Percentiles rank a stretch among this genome's conserved stretches.
phyloP scores from a whole-genome alignment of 30 jellyfish, hydroid and myxozoan genomes.

The Clytia hemisphaerica region DNA sequence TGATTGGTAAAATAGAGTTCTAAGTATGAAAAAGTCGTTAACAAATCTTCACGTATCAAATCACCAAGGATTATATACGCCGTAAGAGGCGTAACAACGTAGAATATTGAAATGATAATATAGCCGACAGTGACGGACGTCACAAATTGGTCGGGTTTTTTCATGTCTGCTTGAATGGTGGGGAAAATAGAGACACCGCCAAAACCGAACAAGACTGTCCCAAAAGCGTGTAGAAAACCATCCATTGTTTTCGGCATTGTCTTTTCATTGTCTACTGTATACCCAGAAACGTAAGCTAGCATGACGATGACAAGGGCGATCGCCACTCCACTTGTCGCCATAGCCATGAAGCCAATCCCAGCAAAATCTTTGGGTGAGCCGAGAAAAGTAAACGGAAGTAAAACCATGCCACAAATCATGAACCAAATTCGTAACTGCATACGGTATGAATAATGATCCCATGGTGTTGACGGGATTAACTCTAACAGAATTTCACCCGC shows the following conservation, averaged over 20 bases:
- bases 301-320: conserved; percentile 41
- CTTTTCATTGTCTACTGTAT: conserved; percentile 29
- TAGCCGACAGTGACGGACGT: conserved; percentile 65
- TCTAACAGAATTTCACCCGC: conserved; percentile 82
- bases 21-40: conserved; percentile 52
- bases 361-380: conserved; percentile 91
- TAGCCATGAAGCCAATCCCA: conserved; percentile 86
- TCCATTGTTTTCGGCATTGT: conserved; percentile 38
- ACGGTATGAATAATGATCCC: conserved; percentile 38
- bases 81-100: conserved; percentile 48
- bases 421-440: conserved; percentile 78
- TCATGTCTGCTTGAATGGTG: conserved; percentile 84
- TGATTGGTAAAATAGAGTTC: conserved; percentile 33
- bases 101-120: conserved; percentile 45
- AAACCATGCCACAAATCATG: conserved; percentile 48
- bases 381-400: conserved; percentile 73
- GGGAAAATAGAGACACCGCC: conserved; percentile 90
- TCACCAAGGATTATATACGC: conserved; percentile 79
- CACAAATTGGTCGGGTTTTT: conserved; percentile 64
- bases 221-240: conserved; percentile 68
- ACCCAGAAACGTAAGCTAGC: conserved; percentile 34
- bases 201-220: conserved; percentile 73
- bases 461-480: conserved; percentile 50
- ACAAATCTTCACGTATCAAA: conserved; percentile 66
- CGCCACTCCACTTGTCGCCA: conserved; percentile 67